phyloP scores from a whole-genome alignment of 2,113 vertebrate species.

The Mustela lutreola region DNA sequence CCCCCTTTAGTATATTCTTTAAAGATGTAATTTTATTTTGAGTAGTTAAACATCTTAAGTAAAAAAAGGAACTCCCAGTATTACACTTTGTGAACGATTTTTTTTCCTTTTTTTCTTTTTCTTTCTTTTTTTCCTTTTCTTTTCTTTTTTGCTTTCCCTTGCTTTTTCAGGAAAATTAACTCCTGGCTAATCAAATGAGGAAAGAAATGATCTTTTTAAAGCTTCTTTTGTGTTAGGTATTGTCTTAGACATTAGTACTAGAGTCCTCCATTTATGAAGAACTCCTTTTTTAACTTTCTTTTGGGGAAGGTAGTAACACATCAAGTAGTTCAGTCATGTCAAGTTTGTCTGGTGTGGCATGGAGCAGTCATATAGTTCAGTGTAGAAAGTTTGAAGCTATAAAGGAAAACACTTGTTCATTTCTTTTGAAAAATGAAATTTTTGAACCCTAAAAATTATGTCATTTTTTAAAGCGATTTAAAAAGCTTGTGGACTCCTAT shows the following conservation, averaged over 20 bases:
- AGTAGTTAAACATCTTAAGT: constrained; percentile 10
- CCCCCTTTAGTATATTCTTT: constrained; percentile 85
- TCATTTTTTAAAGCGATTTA: constrained; percentile 51
- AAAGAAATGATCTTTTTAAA: constrained; percentile 84
- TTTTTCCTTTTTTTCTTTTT: constrained; percentile 58
- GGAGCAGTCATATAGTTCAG: constrained; percentile 78
- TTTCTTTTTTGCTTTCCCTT: constrained; percentile 15
- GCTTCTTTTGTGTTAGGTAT: constrained; percentile 83
- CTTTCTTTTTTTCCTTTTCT: constrained; percentile 54
- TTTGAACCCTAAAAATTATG: constrained; percentile 80
- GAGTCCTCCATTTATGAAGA: constrained; percentile 83
- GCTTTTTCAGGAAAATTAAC: constrained; percentile 81
- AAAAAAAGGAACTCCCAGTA: constrained; percentile 83
- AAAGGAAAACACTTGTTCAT: constrained; percentile 78
- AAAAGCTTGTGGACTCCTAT: constrained; percentile 77
- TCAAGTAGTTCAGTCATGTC: constrained; percentile 84
- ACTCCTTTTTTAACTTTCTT: constrained; percentile 83
- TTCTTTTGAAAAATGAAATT: constrained; percentile 76
- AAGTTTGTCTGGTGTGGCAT: constrained; percentile 76
- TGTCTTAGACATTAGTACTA: constrained; percentile 81
- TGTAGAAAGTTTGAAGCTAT: constrained; percentile 82
- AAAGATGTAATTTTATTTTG: constrained; percentile 79
- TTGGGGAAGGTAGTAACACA: constrained; percentile 77
- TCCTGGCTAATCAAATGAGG: constrained; percentile 80
- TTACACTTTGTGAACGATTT: constrained; percentile 84